Evolutionary conservation across 1,140 invertebrate genomes (phyloP).

Genomic region (Scaptomyza graminum): DNA sequence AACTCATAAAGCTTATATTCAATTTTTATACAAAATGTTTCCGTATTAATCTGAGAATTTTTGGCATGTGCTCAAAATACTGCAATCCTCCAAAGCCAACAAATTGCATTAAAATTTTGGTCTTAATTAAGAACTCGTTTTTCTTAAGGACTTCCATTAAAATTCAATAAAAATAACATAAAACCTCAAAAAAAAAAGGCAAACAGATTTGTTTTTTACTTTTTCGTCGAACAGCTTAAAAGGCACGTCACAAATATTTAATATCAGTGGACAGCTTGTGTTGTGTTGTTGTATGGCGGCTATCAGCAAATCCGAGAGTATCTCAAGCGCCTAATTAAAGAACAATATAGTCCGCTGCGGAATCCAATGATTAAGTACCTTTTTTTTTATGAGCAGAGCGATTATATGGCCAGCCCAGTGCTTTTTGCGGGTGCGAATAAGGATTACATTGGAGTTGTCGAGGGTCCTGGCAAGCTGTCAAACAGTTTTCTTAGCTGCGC

Average conservation of each 20-base stretch:
- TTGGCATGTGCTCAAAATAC: too few species aligned
- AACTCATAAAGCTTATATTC: too few species aligned
- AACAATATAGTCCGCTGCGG: constrained; percentile 4
- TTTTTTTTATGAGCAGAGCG: constrained; percentile 9
- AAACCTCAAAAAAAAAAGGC: not conserved
- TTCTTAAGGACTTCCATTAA: not conserved
- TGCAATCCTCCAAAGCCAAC: too few species aligned
- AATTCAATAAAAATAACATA: not conserved
- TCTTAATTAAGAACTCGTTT: too few species aligned
- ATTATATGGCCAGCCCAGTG: not conserved
- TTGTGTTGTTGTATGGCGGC: not conserved
- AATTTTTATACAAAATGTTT: too few species aligned
- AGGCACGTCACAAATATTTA: not conserved
- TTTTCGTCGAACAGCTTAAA: not conserved
- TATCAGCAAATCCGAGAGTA: not conserved
- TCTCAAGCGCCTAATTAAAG: constrained; percentile 20
- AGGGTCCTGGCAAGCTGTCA: constrained; percentile 1
- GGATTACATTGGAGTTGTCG: constrained; percentile 7
- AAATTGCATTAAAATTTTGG: too few species aligned
- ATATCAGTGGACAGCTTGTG: not conserved
- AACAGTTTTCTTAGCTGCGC: not conserved
- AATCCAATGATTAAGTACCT: constrained; percentile 23
- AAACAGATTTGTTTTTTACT: not conserved
- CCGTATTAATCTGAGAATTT: not conserved
- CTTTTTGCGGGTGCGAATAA: not conserved